A percentile compares a stretch with the other conserved stretches of the same genome.
Conservation (phyloP, 2,888 invertebrate genomes). For the Escarpia spicata region DNA sequence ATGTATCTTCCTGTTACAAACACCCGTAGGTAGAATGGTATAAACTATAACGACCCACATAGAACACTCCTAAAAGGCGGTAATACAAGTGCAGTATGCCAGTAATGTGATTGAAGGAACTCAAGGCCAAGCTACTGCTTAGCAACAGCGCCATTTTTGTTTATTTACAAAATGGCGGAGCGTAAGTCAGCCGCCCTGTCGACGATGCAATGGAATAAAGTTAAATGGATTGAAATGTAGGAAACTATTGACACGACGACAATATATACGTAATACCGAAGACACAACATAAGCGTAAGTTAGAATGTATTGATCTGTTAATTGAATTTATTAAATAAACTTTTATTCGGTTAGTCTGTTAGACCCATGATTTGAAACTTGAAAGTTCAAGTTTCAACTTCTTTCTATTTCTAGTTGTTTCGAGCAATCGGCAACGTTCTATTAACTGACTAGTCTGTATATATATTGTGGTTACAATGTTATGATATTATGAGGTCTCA, state of each 20-base stretch:
- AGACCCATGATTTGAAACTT: not conserved
- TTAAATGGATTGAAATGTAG: not conserved
- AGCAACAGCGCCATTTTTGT: slow-evolving; percentile 37
- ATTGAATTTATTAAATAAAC: not conserved
- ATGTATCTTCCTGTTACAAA: not conserved
- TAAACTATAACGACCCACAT: not conserved
- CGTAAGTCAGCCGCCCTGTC: not conserved
- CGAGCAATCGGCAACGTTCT: not conserved
- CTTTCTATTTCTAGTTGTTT: not conserved
- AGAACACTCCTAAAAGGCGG: not conserved
- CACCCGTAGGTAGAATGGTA: not conserved
- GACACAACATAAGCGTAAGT: not conserved
- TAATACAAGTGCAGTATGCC: not conserved
- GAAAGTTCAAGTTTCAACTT: not conserved
- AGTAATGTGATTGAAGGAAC: not conserved
- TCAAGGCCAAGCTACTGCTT: slow-evolving; percentile 11
- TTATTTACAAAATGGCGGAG: slow-evolving; percentile 33
- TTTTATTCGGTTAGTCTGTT: not conserved
- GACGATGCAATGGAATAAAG: not conserved
- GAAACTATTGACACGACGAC: not conserved
- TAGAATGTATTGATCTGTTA: not conserved
- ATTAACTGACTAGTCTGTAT: too few relatives aligned
- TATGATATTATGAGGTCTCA: too few relatives aligned
- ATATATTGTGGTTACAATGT: too few relatives aligned
- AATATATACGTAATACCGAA: not conserved